These are phyloP conservation scores for Cuculus canorus DNA, from an alignment of 2,797 vertebrate species.

Conservation along the genomic window DNA sequence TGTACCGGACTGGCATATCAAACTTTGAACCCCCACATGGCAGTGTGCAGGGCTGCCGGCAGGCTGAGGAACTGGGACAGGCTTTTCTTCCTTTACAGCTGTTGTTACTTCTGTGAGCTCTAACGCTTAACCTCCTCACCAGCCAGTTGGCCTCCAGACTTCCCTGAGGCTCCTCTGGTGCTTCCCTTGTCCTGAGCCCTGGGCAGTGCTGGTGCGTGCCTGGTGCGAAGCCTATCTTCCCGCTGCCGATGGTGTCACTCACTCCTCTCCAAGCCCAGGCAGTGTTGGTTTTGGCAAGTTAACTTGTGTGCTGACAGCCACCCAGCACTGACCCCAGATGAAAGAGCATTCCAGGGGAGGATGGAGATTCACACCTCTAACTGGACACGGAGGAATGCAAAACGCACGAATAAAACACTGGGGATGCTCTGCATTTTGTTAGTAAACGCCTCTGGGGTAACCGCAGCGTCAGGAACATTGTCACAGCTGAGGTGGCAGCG, in stretches of 20 bases:
- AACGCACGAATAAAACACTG: not conserved
- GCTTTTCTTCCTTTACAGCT: not conserved
- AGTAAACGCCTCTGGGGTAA: not conserved
- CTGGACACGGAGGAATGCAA: not conserved
- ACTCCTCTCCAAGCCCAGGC: rapidly evolving
- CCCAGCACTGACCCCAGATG: not conserved
- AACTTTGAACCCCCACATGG: not conserved
- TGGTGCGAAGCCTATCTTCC: not conserved
- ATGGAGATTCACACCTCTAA: not conserved
- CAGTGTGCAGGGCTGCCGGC: rapidly evolving
- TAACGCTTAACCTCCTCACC: not conserved
- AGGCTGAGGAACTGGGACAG: not conserved
- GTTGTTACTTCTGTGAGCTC: rapidly evolving
- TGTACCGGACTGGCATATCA: rapidly evolving
- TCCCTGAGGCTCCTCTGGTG: not conserved
- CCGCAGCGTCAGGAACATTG: not conserved
- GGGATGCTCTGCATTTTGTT: not conserved
- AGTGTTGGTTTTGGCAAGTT: not conserved
- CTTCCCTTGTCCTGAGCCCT: not conserved
- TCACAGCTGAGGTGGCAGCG: not conserved
- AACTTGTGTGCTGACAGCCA: not conserved
- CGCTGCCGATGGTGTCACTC: rapidly evolving
- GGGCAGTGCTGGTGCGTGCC: not conserved
- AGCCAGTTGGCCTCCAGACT: not conserved
- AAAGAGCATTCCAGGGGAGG: not conserved